phyloP scores from a whole-genome alignment of 1,140 invertebrate genomes.

The Drosophila repleta region DNA sequence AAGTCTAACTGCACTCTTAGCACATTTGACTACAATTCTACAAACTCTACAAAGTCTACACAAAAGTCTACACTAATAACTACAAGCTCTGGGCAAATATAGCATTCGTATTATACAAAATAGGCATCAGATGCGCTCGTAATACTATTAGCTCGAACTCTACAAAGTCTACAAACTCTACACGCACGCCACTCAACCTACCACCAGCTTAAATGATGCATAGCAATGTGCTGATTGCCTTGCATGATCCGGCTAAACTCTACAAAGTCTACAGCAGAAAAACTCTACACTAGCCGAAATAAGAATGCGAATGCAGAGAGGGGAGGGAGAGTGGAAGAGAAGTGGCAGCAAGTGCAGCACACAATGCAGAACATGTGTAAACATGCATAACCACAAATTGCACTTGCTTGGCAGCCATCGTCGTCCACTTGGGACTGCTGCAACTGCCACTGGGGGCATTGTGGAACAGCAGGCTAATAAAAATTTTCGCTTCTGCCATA shows the following conservation, averaged over 20 bases:
- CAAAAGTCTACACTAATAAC: background rate
- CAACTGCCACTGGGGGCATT: constrained; percentile 33
- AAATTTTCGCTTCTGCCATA: constrained; percentile 77
- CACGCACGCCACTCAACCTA: background rate
- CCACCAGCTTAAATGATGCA: background rate
- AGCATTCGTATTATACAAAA: too few species aligned
- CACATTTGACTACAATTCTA: background rate
- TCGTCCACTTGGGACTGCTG: constrained; percentile 25
- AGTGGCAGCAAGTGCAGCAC: constrained; percentile 7
- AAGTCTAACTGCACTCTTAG: too few species aligned
- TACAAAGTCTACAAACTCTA: constrained; percentile 22
- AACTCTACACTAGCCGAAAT: constrained; percentile 43
- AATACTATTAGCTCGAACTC: background rate
- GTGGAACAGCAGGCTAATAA: constrained; percentile 69
- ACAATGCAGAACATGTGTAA: constrained; percentile 23
- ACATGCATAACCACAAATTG: constrained; percentile 70
- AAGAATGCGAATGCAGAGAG: background rate
- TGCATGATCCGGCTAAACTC: constrained; percentile 5
- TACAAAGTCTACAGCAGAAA: constrained; percentile 1
- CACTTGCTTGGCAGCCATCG: constrained; percentile 76
- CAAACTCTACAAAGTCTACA: constrained; percentile 24
- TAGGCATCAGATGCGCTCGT: too few species aligned
- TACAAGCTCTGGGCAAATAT: background rate
- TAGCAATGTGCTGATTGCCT: background rate
- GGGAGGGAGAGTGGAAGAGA: too few species aligned